Conservation (phyloP, 2,888 invertebrate genomes). For the Xanthia togata region DNA sequence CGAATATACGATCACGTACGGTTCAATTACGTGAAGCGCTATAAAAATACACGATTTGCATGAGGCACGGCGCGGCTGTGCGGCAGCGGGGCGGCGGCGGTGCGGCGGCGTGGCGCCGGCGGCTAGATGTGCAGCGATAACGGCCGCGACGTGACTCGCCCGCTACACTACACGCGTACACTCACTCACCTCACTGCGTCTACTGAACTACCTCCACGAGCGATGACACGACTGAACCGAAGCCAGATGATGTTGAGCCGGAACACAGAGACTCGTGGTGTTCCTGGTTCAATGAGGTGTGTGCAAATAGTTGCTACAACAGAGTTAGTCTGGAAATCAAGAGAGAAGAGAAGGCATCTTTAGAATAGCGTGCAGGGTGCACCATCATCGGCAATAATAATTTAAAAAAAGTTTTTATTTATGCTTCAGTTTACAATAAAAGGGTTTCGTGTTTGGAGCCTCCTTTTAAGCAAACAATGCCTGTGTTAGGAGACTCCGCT, state of each 20-base stretch:
- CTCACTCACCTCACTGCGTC: constrained; percentile 2
- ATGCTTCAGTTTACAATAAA: too few relatives aligned
- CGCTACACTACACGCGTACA: constrained; percentile 23
- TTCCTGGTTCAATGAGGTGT: background rate
- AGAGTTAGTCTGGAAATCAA: background rate
- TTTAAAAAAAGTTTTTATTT: too few relatives aligned
- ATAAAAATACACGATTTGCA: constrained; percentile 74
- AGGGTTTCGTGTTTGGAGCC: too few relatives aligned
- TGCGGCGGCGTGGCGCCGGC: constrained; percentile 59
- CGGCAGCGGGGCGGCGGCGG: constrained; percentile 64
- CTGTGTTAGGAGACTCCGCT: too few relatives aligned
- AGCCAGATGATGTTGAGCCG: background rate
- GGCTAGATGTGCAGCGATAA: constrained; percentile 70
- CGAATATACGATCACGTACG: constrained; percentile 63
- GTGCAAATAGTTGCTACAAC: background rate
- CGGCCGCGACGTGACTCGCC: constrained; percentile 56
- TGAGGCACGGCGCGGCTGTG: constrained; percentile 63
- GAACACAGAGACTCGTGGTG: background rate
- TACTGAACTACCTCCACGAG: background rate
- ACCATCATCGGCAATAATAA: too few relatives aligned
- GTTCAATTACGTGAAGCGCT: constrained; percentile 65
- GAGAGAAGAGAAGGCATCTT: background rate
- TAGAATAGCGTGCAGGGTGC: background rate
- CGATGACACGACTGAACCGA: background rate
- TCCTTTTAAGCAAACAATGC: too few relatives aligned